A percentile compares a stretch with the other conserved stretches of the same genome.
Evolutionary conservation across 2,797 vertebrate genomes (phyloP).

Genomic region (Tragopan temminckii): DNA sequence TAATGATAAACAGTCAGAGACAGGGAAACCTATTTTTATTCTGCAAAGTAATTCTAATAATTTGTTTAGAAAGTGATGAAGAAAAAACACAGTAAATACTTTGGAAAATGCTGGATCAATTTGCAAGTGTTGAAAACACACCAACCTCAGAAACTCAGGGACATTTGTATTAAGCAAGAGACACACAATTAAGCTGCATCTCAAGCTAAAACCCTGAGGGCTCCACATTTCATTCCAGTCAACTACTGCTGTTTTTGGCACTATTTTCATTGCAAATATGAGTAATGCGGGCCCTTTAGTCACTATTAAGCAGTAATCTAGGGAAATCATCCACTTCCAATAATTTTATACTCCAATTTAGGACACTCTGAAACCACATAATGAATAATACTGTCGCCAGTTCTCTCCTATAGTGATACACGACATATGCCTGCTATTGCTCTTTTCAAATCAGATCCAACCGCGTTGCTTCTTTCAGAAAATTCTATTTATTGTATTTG

Average conservation of each 20-base stretch:
- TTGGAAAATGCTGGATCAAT: conserved; percentile 33
- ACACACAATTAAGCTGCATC: conserved; percentile 76
- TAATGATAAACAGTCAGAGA: not conserved
- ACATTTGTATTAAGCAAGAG: conserved; percentile 71
- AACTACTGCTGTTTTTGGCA: conserved; percentile 79
- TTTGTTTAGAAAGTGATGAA: not conserved
- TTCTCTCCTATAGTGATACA: conserved; percentile 78
- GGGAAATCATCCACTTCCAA: conserved; percentile 84
- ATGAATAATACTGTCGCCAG: conserved; percentile 81
- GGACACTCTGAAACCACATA: conserved; percentile 79
- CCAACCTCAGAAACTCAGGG: conserved; percentile 41
- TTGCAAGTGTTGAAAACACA: conserved; percentile 29
- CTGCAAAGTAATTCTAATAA: conserved; percentile 12
- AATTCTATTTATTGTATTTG: conserved; percentile 56
- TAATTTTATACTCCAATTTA: conserved; percentile 83
- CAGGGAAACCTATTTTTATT: not conserved
- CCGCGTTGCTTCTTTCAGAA: conserved; percentile 29
- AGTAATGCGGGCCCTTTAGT: conserved; percentile 79
- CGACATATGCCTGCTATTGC: conserved; percentile 78
- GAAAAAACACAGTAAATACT: conserved; percentile 28
- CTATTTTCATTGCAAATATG: conserved; percentile 81
- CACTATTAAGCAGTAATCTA: conserved; percentile 83
- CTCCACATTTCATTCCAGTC: conserved; percentile 78
- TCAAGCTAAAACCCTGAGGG: conserved; percentile 75
- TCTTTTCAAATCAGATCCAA: conserved; percentile 76